phyloP scores from a whole-genome alignment of 2,113 vertebrate species.

The Dasyornis broadbenti region DNA sequence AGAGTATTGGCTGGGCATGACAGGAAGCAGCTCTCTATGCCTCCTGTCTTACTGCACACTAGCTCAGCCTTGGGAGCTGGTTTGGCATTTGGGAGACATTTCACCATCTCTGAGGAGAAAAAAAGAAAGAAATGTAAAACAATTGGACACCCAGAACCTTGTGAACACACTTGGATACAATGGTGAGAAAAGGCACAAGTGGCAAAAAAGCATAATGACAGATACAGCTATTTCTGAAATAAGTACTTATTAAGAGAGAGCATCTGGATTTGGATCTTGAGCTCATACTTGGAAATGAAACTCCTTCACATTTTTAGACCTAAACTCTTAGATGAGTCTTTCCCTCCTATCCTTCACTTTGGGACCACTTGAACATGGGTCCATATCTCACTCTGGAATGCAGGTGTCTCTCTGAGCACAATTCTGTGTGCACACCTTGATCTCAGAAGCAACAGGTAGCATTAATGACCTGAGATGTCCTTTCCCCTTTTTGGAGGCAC shows the following conservation, averaged over 20 bases:
- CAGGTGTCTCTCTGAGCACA: background rate
- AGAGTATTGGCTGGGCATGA: constrained; percentile 87
- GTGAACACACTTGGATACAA: background rate
- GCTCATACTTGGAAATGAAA: background rate
- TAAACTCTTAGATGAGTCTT: background rate
- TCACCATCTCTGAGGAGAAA: constrained; percentile 82
- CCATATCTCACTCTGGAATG: background rate
- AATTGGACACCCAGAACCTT: background rate
- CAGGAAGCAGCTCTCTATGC: constrained; percentile 86
- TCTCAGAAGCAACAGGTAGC: background rate
- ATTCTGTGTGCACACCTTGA: background rate
- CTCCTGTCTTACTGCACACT: constrained; percentile 81
- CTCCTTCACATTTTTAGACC: background rate
- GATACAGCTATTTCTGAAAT: background rate
- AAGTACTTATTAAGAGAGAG: background rate
- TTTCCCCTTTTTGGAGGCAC: background rate
- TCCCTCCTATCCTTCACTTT: background rate
- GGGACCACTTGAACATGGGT: background rate
- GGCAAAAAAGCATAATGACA: background rate
- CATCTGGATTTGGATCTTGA: background rate
- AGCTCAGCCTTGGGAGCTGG: constrained; percentile 80
- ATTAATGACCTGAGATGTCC: background rate
- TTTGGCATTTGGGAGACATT: constrained; percentile 83
- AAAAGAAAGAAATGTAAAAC: background rate
- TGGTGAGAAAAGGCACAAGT: background rate